Evolutionary conservation across 1,140 invertebrate genomes (phyloP).

Genomic region (Hesperophylax magnus): DNA sequence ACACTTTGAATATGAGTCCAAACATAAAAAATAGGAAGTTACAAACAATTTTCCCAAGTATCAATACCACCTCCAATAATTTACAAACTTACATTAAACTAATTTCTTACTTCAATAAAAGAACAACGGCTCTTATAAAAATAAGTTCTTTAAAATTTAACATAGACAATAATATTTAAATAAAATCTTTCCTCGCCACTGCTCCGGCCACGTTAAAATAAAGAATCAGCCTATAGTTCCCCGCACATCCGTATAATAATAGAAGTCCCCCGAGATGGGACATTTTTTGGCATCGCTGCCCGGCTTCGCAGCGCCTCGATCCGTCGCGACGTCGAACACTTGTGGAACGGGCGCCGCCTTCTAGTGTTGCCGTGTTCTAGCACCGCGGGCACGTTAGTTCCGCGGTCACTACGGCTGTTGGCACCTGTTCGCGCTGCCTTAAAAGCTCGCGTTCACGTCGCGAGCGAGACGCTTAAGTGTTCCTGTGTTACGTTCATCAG

Average conservation of each 20-base stretch:
- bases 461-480: not conserved
- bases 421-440: conserved; percentile 23
- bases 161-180: not conserved
- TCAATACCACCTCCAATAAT: no score
- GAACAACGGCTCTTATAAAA: no score
- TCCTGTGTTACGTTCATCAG: no score
- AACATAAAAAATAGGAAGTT: no score
- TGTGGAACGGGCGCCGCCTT: not conserved
- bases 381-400: not conserved
- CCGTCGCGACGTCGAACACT: conserved; percentile 19
- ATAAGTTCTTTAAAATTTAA: no score
- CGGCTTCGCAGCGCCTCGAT: conserved; percentile 19
- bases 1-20: no score
- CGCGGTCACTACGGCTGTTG: not conserved
- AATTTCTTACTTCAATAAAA: no score
- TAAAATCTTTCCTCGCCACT: conserved; percentile 1
- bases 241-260: conserved; percentile 36
- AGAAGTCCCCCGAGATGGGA: conserved; percentile 32
- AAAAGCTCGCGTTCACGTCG: conserved; percentile 12
- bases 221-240: conserved; percentile 35
- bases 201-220: not conserved
- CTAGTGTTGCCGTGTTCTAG: conserved; percentile 1
- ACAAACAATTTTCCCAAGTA: no score
- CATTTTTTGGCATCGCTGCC: conserved; percentile 31
- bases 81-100: no score